Evolutionary conservation across 92 coral and sea anemone species (phyloP).

Genomic region (Siderastrea radians): DNA sequence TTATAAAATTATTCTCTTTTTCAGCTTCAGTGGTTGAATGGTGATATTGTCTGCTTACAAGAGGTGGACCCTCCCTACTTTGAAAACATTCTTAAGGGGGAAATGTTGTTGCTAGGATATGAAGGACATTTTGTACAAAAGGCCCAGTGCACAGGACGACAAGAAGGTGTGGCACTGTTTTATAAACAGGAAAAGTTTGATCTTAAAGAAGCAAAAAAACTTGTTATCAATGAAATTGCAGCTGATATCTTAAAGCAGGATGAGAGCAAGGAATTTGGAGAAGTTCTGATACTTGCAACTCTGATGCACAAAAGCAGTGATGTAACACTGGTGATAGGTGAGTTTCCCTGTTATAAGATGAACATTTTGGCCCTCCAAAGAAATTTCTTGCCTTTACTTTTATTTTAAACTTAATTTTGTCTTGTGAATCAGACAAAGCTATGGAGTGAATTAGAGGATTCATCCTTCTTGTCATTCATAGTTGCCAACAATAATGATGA

Average conservation of each 20-base stretch:
- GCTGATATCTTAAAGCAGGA: background rate
- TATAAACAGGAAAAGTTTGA: slow-evolving; percentile 62
- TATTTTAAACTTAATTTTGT: too few species aligned
- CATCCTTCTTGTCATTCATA: too few species aligned
- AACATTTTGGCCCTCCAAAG: too few species aligned
- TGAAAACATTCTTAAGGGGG: slow-evolving; percentile 49
- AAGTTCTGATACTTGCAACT: slow-evolving; percentile 23
- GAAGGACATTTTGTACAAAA: slow-evolving; percentile 59
- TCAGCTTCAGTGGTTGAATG: slow-evolving; percentile 81
- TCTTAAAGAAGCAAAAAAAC: slow-evolving; percentile 44
- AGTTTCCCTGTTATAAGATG: background rate
- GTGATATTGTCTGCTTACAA: slow-evolving; percentile 83
- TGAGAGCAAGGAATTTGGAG: slow-evolving; percentile 11
- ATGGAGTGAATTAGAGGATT: too few species aligned
- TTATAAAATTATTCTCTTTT: background rate
- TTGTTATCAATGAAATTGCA: slow-evolving; percentile 10
- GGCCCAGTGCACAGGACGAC: slow-evolving; percentile 21
- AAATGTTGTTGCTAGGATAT: slow-evolving; percentile 58
- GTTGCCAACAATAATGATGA: too few species aligned
- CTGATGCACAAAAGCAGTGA: slow-evolving; percentile 11
- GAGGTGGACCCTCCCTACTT: slow-evolving; percentile 84
- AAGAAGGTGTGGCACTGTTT: slow-evolving; percentile 72
- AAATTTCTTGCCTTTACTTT: too few species aligned
- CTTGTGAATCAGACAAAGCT: too few species aligned
- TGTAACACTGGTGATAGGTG: slow-evolving; percentile 60